These are phyloP conservation scores for Pipa parva DNA, from an alignment of 2,113 vertebrate genomes.

Conservation along the genomic window DNA sequence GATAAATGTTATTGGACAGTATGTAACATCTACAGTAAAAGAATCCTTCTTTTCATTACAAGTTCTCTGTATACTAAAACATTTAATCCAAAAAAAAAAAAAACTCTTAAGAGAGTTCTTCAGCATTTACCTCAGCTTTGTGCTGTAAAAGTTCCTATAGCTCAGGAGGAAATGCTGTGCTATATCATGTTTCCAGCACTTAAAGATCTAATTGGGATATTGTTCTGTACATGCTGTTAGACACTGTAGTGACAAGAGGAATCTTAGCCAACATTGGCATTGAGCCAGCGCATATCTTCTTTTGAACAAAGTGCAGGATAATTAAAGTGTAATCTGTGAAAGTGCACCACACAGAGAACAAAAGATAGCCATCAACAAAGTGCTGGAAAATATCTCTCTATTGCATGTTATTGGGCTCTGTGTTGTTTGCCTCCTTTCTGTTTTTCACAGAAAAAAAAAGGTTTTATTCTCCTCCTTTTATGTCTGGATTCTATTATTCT, in stretches of 20 bases:
- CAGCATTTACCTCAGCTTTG: conserved; percentile 20
- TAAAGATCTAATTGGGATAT: conserved; percentile 67
- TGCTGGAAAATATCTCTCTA: conserved; percentile 47
- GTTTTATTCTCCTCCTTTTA: conserved; percentile 27
- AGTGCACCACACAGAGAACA: conserved; percentile 39
- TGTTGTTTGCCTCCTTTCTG: conserved; percentile 19
- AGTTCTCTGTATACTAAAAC: conserved; percentile 9
- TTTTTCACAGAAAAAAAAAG: conserved; percentile 39
- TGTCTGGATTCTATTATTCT: conserved; percentile 7
- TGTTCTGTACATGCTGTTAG: conserved; percentile 64
- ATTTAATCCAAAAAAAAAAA: background rate
- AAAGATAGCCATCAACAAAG: conserved; percentile 54
- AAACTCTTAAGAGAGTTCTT: conserved; percentile 27
- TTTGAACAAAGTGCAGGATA: conserved; percentile 61
- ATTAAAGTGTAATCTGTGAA: conserved; percentile 55
- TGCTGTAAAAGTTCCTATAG: conserved; percentile 49
- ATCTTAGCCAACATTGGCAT: conserved; percentile 53
- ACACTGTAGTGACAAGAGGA: conserved; percentile 62
- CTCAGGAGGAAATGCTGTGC: conserved; percentile 10
- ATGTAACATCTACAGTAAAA: background rate
- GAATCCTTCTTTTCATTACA: background rate
- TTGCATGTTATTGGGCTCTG: conserved; percentile 29
- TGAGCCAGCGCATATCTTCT: conserved; percentile 62
- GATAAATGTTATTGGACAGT: no score
- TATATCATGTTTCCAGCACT: conserved; percentile 58